Conservation (phyloP, 2,797 vertebrate species). For the Hoplostethus mediterraneus region DNA sequence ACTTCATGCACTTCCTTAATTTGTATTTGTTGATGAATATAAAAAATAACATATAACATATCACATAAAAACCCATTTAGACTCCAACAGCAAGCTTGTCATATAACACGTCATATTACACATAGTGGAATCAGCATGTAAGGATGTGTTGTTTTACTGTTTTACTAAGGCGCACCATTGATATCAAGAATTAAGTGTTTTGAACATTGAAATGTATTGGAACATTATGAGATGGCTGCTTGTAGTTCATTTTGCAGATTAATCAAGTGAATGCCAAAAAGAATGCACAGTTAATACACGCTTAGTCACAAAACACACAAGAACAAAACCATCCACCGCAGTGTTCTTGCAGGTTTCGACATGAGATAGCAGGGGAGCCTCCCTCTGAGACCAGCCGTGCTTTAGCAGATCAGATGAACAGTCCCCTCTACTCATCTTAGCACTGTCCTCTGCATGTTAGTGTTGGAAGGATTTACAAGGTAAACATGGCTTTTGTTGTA, state of each 20-base stretch:
- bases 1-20: neutral
- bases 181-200: no score
- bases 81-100: no score
- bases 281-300: neutral
- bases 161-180: neutral
- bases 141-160: neutral
- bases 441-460: slow-evolving; percentile 33
- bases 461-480: slow-evolving; percentile 39
- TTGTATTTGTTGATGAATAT: slow-evolving; percentile 1
- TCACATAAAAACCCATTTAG: neutral
- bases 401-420: slow-evolving; percentile 51
- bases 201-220: no score
- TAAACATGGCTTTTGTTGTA: slow-evolving; percentile 54
- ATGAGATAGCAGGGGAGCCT: slow-evolving; percentile 40
- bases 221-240: no score
- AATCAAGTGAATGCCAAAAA: neutral
- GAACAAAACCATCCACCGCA: neutral
- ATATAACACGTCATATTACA: no score
- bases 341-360: slow-evolving; percentile 8
- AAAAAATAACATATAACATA: no score
- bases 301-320: neutral
- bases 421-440: slow-evolving; percentile 13
- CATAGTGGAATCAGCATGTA: neutral
- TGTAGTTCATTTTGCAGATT: no score
- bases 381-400: slow-evolving; percentile 33